A percentile compares a stretch with the other conserved stretches of the same genome.
phyloP scores from a whole-genome alignment of 1,140 invertebrate species.

The Euura lappo region DNA sequence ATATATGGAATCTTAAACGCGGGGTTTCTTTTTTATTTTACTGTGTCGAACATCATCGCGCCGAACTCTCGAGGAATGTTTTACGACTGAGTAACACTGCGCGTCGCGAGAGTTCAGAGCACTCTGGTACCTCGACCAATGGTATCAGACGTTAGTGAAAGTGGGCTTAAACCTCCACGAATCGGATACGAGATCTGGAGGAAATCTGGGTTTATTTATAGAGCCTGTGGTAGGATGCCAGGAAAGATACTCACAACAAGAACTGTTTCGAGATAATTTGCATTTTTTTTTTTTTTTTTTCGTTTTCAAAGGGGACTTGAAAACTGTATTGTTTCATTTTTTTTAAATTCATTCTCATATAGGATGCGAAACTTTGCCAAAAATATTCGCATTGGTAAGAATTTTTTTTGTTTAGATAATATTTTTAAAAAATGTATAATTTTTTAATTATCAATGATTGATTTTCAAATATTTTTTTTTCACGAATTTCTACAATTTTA shows the following conservation, averaged over 20 bases:
- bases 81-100: constrained; percentile 14
- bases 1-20: no score
- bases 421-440: no score
- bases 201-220: constrained; percentile 18
- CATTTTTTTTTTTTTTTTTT: neutral
- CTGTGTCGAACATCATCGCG: no score
- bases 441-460: no score
- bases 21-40: no score
- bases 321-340: neutral
- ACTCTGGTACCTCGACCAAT: constrained; percentile 8
- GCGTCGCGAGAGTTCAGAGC: constrained; percentile 9
- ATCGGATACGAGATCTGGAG: constrained; percentile 2
- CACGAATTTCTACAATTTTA: no score
- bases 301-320: neutral
- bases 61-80: neutral
- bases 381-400: no score
- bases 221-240: neutral
- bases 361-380: no score
- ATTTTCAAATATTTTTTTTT: no score
- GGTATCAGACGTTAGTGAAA: constrained; percentile 6
- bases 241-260: no score
- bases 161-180: neutral
- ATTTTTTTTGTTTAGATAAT: no score
- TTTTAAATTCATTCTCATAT: no score
- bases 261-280: neutral